phyloP scores from a whole-genome alignment of 2,888 invertebrate species.

The Sthenelais limicola region DNA sequence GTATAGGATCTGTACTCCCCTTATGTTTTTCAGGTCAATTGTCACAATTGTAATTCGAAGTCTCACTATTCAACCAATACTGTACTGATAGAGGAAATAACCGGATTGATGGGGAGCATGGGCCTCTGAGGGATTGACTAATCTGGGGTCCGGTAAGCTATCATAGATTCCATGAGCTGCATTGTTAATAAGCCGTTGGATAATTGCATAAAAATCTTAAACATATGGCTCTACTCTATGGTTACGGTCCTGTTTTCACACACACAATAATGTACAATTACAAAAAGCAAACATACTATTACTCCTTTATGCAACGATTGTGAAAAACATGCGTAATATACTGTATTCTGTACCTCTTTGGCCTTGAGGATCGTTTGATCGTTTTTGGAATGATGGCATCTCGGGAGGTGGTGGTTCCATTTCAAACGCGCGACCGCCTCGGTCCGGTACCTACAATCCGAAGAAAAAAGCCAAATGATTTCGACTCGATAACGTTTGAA shows the following conservation, averaged over 20 bases:
- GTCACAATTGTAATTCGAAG: no score
- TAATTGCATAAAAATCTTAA: no score
- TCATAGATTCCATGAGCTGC: no score
- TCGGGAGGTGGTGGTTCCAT: conserved; percentile 95
- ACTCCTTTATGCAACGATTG: not conserved
- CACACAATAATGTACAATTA: not conserved
- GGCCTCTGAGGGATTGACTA: no score
- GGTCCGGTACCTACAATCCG: conserved; percentile 85
- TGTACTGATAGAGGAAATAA: no score
- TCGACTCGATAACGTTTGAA: not conserved
- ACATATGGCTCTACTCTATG: no score
- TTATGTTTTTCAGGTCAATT: no score
- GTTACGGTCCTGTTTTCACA: not conserved
- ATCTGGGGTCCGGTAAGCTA: no score
- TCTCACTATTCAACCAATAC: no score
- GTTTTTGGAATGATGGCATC: conserved; percentile 95
- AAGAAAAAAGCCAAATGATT: not conserved
- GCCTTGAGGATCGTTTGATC: conserved; percentile 70
- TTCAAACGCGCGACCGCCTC: conserved; percentile 93
- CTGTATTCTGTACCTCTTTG: conserved; percentile 56
- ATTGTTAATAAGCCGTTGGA: no score
- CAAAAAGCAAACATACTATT: not conserved
- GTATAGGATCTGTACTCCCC: no score
- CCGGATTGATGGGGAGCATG: no score
- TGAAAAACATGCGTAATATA: conserved; percentile 2